Evolutionary conservation across 2,888 invertebrate genomes (phyloP), one percentile per base, ranked within the genome.

Genomic region (Caenorhabditis zanzibari): DNA sequence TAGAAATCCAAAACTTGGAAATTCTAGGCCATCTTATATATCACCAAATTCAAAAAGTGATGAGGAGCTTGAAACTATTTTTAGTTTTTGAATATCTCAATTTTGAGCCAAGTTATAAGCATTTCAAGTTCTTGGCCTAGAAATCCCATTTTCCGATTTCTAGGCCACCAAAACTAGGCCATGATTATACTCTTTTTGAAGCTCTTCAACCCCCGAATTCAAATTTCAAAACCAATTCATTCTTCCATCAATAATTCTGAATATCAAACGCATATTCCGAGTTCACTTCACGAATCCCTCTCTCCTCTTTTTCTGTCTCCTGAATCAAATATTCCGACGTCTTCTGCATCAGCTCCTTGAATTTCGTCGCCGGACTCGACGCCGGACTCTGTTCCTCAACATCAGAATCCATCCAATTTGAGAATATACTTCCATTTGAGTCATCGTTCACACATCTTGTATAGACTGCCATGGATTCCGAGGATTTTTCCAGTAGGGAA

Each of bases 191-290:
- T 54, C 54, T 26, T 54, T 54, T 54, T 54, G 54, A 54, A 54
- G 26, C 54, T 54, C n/a, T n/a, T n/a, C n/a, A n/a, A n/a, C n/a
- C n/a, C n/a, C 9, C 19, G 49, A 49, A 49, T 28, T 22, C 56
- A 56, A 56, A 56, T 14, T 10, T 9, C 16, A 44, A 12, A 44
- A 14, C 14, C 14, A n/a, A 58, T 38, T 59, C 10, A 38, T 59
- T 32, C 14, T 58, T 32, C 32, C 4, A 32, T 54, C 68, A 68
- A 54, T 54, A 68, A 24, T 35, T 52, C 54, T 19, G 28, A 26
- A 54, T 68, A 68, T 68, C 68, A 68, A 68, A 68, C n/a, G 68
- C 68, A 26, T 68, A 68, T 26, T 68, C 68, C 38, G 68, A 68
- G 12, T 38, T 19, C 16, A 54, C 54, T 38, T 38, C 68, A 24